These are phyloP conservation scores for Eulemur mongoz DNA, from an alignment of 2,797 vertebrate genomes.

Conservation along the genomic window DNA sequence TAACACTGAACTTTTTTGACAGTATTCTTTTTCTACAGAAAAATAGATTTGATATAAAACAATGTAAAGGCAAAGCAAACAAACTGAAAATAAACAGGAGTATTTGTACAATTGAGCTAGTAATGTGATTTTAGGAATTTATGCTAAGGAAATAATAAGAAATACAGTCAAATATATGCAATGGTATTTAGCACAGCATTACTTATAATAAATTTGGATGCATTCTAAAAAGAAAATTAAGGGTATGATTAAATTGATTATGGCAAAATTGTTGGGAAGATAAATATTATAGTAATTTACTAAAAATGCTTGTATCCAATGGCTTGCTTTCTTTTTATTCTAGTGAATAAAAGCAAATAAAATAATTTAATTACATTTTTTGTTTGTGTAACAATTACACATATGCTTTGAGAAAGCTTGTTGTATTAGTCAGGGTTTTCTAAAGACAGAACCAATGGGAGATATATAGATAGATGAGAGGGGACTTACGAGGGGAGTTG, in stretches of 20 bases:
- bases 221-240: conserved; percentile 33
- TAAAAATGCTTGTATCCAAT: background rate
- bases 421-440: background rate
- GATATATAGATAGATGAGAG: background rate
- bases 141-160: conserved; percentile 21
- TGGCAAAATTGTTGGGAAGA: conserved; percentile 53
- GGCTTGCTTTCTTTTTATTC: background rate
- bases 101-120: background rate
- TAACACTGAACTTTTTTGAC: background rate
- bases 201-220: conserved; percentile 26
- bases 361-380: conserved; percentile 41
- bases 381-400: background rate
- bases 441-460: background rate
- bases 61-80: background rate
- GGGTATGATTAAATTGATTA: conserved; percentile 20
- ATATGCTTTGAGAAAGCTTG: background rate
- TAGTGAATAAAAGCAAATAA: conserved; percentile 38
- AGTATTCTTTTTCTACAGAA: background rate
- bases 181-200: background rate
- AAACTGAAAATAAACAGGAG: conserved; percentile 13
- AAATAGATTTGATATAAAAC: background rate
- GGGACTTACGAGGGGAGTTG: background rate
- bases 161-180: background rate
- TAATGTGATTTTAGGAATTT: background rate
- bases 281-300: conserved; percentile 7